Evolutionary conservation across 2,888 invertebrate genomes (phyloP).

Genomic region (Didymodactylos carnosus): DNA sequence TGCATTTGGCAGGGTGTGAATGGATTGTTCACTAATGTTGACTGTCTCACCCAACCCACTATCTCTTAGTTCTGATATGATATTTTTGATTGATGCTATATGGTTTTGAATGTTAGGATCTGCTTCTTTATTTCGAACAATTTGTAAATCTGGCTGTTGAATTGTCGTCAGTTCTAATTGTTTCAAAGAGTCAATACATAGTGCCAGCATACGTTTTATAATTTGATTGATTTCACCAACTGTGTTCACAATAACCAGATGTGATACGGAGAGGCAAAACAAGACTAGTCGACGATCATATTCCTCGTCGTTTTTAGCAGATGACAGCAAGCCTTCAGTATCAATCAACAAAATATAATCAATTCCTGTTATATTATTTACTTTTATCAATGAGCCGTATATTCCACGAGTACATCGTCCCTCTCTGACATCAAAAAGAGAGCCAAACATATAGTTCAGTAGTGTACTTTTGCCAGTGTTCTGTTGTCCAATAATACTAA

Average conservation of each 20-base stretch:
- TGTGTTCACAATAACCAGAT: not conserved
- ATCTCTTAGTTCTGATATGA: not conserved
- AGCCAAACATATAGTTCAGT: not conserved
- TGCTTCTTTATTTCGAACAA: not conserved
- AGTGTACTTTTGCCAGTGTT: slow-evolving; percentile 65
- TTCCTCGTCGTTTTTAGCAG: not conserved
- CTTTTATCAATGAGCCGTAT: not conserved
- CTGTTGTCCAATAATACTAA: slow-evolving; percentile 72
- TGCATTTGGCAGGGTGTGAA: not conserved
- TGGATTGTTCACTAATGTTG: not conserved
- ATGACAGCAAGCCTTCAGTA: not conserved
- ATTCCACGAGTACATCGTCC: not conserved
- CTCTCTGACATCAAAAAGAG: too few species aligned
- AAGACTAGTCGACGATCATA: not conserved
- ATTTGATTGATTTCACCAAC: not conserved
- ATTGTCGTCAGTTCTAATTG: not conserved
- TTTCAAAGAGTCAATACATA: not conserved
- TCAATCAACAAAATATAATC: not conserved
- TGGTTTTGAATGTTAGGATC: not conserved
- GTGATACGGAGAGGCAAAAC: not conserved
- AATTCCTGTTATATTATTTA: not conserved
- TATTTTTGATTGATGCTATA: not conserved
- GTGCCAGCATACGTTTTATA: not conserved
- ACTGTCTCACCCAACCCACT: not conserved
- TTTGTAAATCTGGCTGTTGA: not conserved